Evolutionary conservation across 2,113 vertebrate species (phyloP).

Genomic region (Prionailurus bengalensis): DNA sequence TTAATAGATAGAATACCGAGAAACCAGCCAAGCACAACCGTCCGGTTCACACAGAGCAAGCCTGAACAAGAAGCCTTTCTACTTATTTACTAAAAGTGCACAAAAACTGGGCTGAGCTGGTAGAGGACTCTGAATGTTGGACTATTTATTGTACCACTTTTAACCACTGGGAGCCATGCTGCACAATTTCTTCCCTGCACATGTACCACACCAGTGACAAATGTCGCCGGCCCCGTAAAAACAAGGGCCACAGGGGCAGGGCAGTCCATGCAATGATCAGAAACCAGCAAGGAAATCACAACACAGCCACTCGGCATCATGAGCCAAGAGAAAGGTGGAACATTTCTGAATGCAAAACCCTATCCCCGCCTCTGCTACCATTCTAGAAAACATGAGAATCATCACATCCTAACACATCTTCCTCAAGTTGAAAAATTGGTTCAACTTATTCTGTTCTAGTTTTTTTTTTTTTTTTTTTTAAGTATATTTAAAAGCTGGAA

Average conservation of each 20-base stretch:
- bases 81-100: slow-evolving; percentile 88
- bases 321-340: accelerated
- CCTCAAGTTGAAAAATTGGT: not conserved
- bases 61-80: slow-evolving; percentile 95
- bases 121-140: slow-evolving; percentile 84
- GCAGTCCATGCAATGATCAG: slow-evolving; percentile 26
- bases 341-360: not conserved
- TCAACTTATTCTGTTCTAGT: not conserved
- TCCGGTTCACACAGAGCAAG: slow-evolving; percentile 94
- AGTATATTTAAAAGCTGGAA: slow-evolving; percentile 10
- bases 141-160: slow-evolving; percentile 86
- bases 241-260: slow-evolving; percentile 54
- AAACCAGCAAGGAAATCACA: slow-evolving; percentile 24
- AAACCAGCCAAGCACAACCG: slow-evolving; percentile 95
- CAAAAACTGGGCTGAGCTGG: slow-evolving; percentile 87
- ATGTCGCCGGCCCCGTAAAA: slow-evolving; percentile 64
- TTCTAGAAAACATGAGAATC: not conserved
- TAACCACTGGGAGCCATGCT: slow-evolving; percentile 88
- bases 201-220: slow-evolving; percentile 61
- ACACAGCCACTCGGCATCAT: not conserved
- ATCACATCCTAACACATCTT: not conserved
- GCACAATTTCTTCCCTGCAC: slow-evolving; percentile 79
- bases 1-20: slow-evolving; percentile 98
- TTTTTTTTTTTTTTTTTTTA: not conserved
- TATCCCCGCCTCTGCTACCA: not conserved